These are phyloP conservation scores for Priocnemis perturbator DNA, from an alignment of 2,888 invertebrate species.

Conservation along the genomic window DNA sequence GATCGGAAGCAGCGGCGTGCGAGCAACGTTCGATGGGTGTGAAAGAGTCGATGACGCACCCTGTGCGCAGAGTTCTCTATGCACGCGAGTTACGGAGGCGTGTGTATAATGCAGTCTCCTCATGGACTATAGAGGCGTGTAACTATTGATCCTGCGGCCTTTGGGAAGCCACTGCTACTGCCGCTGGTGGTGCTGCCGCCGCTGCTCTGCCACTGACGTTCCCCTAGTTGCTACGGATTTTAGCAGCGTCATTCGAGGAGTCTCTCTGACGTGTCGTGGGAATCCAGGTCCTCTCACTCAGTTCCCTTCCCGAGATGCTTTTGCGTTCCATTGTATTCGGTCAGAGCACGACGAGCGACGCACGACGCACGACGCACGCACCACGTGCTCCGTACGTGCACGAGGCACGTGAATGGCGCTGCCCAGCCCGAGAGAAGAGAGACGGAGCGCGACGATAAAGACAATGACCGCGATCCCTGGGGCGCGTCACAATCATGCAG, in stretches of 20 bases:
- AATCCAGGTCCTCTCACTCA: constrained; percentile 51
- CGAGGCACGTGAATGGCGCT: constrained; percentile 37
- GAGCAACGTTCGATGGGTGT: constrained; percentile 9
- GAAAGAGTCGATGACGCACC: constrained; percentile 32
- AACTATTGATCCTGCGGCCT: constrained; percentile 57
- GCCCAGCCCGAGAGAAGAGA: constrained; percentile 25
- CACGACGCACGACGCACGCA: constrained; percentile 30
- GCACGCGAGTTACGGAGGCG: constrained; percentile 42
- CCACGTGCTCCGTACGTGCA: constrained; percentile 53
- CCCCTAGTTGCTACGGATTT: constrained; percentile 51
- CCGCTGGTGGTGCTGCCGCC: constrained; percentile 35
- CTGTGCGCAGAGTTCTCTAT: constrained; percentile 33
- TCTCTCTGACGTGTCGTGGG: constrained; percentile 63
- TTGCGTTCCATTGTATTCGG: constrained; percentile 51
- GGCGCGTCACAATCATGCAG: not conserved
- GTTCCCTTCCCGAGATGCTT: constrained; percentile 33
- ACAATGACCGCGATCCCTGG: constrained; percentile 20
- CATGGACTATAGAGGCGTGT: constrained; percentile 48
- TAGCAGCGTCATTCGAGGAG: constrained; percentile 55
- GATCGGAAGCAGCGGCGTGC: too few relatives aligned
- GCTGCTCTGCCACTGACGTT: constrained; percentile 33
- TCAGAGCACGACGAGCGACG: constrained; percentile 23
- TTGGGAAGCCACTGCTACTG: constrained; percentile 40
- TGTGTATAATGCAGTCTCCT: constrained; percentile 51
- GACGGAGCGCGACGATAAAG: constrained; percentile 25